Evolutionary conservation across 2,797 vertebrate genomes (phyloP).

Genomic region (Anguilla obscura): DNA sequence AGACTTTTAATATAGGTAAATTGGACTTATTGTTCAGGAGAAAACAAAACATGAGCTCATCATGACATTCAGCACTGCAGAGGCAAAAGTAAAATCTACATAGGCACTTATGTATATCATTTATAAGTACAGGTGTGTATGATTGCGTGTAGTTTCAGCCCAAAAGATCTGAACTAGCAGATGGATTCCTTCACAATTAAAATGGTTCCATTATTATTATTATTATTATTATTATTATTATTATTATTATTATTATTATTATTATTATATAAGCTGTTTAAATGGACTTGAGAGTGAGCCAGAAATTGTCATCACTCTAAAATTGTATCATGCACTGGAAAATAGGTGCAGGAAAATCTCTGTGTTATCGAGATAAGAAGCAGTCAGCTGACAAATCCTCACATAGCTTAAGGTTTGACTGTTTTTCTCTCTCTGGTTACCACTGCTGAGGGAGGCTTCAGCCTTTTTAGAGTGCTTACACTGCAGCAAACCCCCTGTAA

Average conservation of each 20-base stretch:
- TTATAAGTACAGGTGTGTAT: too few species aligned
- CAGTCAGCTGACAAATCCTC: not conserved
- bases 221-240: not conserved
- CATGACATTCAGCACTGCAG: too few species aligned
- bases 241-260: not conserved
- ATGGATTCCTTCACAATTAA: too few species aligned
- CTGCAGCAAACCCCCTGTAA: not conserved
- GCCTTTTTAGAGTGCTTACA: not conserved
- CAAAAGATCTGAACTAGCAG: too few species aligned
- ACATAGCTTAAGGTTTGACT: not conserved
- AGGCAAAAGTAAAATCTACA: too few species aligned
- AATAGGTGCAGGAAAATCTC: not conserved
- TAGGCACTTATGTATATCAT: too few species aligned
- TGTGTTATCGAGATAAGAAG: conserved; percentile 1
- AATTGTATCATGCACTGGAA: not conserved
- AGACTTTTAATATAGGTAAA: too few species aligned
- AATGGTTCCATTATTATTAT: too few species aligned
- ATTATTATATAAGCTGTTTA: not conserved
- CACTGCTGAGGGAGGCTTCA: conserved; percentile 1
- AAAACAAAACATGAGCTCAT: too few species aligned
- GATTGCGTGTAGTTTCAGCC: too few species aligned
- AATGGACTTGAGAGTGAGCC: not conserved
- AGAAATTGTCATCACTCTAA: not conserved
- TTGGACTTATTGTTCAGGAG: too few species aligned
- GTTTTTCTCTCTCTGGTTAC: not conserved